Percentiles rank a stretch among this genome's conserved stretches.
Conservation (phyloP, 53 echinoderm and acorn worm species). For the Henricia sp. region DNA sequence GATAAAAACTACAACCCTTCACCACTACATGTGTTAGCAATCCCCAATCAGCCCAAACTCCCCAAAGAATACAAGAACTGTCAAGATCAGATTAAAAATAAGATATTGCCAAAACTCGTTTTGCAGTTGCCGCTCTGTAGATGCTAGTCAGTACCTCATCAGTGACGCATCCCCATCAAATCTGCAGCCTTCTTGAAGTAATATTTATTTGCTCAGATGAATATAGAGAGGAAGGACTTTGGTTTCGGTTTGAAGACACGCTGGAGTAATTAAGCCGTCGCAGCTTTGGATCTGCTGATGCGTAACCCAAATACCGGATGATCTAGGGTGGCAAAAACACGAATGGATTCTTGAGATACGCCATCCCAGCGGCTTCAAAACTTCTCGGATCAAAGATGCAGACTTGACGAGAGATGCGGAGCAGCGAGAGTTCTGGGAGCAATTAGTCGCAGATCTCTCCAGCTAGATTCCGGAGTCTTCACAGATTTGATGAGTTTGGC, state of each 20-base stretch:
- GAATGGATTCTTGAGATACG: not conserved
- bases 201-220: constrained; percentile 42
- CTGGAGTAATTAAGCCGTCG: constrained; percentile 36
- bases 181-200: constrained; percentile 16
- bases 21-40: too few relatives aligned
- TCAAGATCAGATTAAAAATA: constrained; percentile 20
- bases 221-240: constrained; percentile 5
- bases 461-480: not conserved
- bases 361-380: not conserved
- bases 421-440: constrained; percentile 35
- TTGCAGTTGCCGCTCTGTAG: not conserved
- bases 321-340: constrained; percentile 10
- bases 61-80: constrained; percentile 8
- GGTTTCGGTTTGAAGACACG: not conserved
- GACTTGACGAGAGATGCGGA: constrained; percentile 29
- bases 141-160: constrained; percentile 10
- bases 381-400: constrained; percentile 12
- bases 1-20: too few relatives aligned
- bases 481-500: constrained; percentile 8
- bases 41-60: not conserved
- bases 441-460: constrained; percentile 1
- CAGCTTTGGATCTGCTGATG: constrained; percentile 30
- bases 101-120: not conserved
- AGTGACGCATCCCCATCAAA: constrained; percentile 30
- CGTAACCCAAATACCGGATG: constrained; percentile 33